A percentile compares a stretch with the other conserved stretches of the same genome.
These are phyloP conservation scores for Sylvia borin DNA, from an alignment of 2,797 vertebrate genomes.

Conservation along the genomic window DNA sequence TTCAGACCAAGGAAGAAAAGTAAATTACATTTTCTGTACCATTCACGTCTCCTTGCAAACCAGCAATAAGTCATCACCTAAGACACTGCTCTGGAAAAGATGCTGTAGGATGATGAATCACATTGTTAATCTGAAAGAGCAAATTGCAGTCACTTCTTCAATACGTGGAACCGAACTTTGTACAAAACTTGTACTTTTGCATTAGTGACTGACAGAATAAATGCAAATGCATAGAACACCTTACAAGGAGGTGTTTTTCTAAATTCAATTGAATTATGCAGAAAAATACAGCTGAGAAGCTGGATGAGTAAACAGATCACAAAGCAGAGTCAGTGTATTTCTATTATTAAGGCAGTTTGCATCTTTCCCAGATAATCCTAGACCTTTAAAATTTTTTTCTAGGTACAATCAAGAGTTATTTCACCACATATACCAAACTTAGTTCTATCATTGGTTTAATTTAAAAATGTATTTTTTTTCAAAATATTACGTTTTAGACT, in stretches of 20 bases:
- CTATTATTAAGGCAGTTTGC: neutral
- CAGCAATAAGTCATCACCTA: slow-evolving; percentile 43
- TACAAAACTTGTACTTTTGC: neutral
- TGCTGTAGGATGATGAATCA: slow-evolving; percentile 41
- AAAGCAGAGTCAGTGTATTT: neutral
- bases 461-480: neutral
- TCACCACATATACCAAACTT: neutral
- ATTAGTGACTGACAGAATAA: neutral
- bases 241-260: neutral
- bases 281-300: neutral
- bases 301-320: neutral
- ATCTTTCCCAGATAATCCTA: neutral
- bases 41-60: slow-evolving; percentile 1
- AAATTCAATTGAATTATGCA: neutral
- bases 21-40: slow-evolving; percentile 52
- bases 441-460: neutral
- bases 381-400: neutral
- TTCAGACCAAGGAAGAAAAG: slow-evolving; percentile 31
- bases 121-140: slow-evolving; percentile 31
- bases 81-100: slow-evolving; percentile 22
- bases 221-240: neutral
- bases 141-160: slow-evolving; percentile 39
- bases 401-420: neutral
- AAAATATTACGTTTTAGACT: neutral
- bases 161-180: neutral